Conservation (phyloP, 2,888 invertebrate genomes). For the Heliothis peltigera region DNA sequence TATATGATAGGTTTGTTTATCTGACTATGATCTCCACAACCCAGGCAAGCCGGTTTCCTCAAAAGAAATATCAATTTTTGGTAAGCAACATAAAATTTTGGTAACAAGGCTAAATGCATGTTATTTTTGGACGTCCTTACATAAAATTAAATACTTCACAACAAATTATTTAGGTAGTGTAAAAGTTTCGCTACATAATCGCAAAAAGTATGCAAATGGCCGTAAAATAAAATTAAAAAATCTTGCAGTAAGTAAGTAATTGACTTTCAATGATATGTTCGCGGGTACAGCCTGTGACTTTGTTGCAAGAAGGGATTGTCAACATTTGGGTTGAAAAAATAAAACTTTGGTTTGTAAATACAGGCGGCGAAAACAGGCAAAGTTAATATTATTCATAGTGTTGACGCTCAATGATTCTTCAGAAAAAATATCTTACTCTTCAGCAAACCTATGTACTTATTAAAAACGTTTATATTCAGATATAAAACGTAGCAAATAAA, state of each 20-base stretch:
- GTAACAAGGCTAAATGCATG: neutral
- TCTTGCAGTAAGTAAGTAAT: constrained; percentile 15
- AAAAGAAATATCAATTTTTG: too few species aligned
- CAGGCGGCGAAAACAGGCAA: too few species aligned
- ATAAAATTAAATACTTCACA: neutral
- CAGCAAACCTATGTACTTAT: too few species aligned
- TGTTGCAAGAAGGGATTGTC: constrained; percentile 8
- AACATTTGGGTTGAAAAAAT: constrained; percentile 5
- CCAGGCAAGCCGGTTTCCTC: too few species aligned
- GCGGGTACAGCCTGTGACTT: constrained; percentile 12
- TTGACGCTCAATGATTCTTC: too few species aligned
- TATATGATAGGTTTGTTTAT: too few species aligned
- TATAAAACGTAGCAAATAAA: too few species aligned
- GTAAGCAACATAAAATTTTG: too few species aligned
- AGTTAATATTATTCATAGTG: too few species aligned
- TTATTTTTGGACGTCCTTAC: neutral
- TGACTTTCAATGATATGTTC: constrained; percentile 34
- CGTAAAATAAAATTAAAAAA: constrained; percentile 20
- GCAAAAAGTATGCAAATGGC: constrained; percentile 22
- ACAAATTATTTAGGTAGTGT: neutral
- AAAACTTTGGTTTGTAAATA: neutral
- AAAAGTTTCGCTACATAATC: neutral
- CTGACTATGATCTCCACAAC: too few species aligned
- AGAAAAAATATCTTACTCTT: too few species aligned
- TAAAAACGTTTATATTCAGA: too few species aligned